phyloP scores from a whole-genome alignment of 1,140 invertebrate genomes.

The Aphidius gifuensis region DNA sequence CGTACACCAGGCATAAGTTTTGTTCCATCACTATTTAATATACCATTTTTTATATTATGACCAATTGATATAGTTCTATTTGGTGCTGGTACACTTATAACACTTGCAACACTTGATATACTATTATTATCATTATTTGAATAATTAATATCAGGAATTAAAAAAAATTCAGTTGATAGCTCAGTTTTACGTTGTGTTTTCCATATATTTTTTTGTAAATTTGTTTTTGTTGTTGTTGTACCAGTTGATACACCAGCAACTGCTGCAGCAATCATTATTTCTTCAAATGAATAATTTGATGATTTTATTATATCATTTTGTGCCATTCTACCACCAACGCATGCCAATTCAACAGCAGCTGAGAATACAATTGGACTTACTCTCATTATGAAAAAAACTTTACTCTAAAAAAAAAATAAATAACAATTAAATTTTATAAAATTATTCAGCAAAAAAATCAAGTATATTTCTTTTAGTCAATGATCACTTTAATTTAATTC shows the following conservation, averaged over 20 bases:
- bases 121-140: constrained; percentile 40
- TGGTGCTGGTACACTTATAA: constrained; percentile 46
- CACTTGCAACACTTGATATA: constrained; percentile 45
- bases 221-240: constrained; percentile 24
- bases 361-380: constrained; percentile 48
- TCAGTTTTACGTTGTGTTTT: constrained; percentile 43
- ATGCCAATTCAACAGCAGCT: constrained; percentile 31
- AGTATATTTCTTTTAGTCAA: no score
- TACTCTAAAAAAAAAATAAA: background rate
- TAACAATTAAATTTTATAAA: no score
- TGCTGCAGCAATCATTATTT: constrained; percentile 24
- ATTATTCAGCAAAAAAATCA: no score
- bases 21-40: constrained; percentile 18
- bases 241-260: constrained; percentile 25
- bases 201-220: constrained; percentile 13
- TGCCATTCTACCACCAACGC: constrained; percentile 11
- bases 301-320: background rate
- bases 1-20: constrained; percentile 28
- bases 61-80: constrained; percentile 43
- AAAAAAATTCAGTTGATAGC: constrained; percentile 76
- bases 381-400: no score
- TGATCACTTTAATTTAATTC: no score
- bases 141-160: constrained; percentile 58
- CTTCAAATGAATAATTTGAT: constrained; percentile 10
- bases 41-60: constrained; percentile 25